A percentile compares a stretch with the other conserved stretches of the same genome.
phyloP scores from a whole-genome alignment of 2,797 vertebrate genomes.

The Danionella dracula region DNA sequence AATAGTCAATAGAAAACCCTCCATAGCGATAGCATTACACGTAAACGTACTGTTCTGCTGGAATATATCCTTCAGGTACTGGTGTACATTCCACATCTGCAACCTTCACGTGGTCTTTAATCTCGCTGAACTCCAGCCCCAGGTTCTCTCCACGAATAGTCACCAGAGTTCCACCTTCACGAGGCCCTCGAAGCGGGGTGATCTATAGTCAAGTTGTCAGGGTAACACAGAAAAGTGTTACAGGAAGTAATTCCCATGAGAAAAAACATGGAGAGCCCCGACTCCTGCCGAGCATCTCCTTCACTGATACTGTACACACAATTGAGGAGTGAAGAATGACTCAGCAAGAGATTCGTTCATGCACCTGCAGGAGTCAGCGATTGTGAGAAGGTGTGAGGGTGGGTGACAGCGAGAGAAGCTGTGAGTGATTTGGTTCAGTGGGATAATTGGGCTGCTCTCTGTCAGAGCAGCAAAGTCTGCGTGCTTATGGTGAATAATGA shows the following conservation, averaged over 20 bases:
- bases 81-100: conserved; percentile 93
- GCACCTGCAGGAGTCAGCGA: conserved; percentile 29
- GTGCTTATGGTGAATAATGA: conserved; percentile 41
- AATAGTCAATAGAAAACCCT: too few relatives aligned
- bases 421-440: conserved; percentile 41
- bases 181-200: conserved; percentile 84
- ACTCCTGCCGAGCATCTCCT: neutral
- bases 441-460: conserved; percentile 40
- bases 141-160: conserved; percentile 96
- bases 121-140: conserved; percentile 90
- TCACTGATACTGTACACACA: neutral
- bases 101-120: conserved; percentile 86
- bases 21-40: too few relatives aligned
- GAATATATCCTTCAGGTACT: conserved; percentile 88
- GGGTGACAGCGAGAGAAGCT: conserved; percentile 6
- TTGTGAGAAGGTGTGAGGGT: conserved; percentile 17
- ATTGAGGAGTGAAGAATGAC: conserved; percentile 31
- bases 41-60: conserved; percentile 94
- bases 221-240: neutral
- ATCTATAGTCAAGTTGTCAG: conserved; percentile 69
- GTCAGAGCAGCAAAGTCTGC: conserved; percentile 36
- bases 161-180: conserved; percentile 92
- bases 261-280: neutral
- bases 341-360: conserved; percentile 21
- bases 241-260: neutral